Evolutionary conservation across 2,888 invertebrate genomes (phyloP).

Genomic region (Druceiella hillmani): DNA sequence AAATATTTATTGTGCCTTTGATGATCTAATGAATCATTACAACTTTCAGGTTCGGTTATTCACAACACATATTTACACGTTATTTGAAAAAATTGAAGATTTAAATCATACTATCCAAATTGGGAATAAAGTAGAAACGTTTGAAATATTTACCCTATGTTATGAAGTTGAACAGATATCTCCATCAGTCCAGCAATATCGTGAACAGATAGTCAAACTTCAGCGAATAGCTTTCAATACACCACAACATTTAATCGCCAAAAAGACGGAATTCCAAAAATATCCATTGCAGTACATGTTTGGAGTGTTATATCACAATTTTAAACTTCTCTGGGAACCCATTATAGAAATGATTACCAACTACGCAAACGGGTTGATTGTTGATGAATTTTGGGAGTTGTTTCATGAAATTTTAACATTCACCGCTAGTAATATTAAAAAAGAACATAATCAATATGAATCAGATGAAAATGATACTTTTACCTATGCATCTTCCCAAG

Average conservation of each 20-base stretch:
- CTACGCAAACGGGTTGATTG: constrained; percentile 59
- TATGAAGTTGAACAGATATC: constrained; percentile 65
- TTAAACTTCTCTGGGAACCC: constrained; percentile 86
- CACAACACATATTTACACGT: constrained; percentile 67
- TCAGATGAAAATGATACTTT: constrained; percentile 38
- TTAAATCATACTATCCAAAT: constrained; percentile 37
- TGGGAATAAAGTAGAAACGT: constrained; percentile 38
- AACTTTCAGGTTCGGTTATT: constrained; percentile 58
- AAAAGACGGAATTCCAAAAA: constrained; percentile 53
- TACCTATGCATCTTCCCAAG: constrained; percentile 31
- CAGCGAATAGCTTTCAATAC: constrained; percentile 66
- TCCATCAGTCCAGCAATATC: constrained; percentile 71
- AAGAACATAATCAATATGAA: constrained; percentile 33
- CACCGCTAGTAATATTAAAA: constrained; percentile 43
- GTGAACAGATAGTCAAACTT: constrained; percentile 68
- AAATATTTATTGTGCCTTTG: too few species aligned
- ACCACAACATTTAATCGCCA: constrained; percentile 51
- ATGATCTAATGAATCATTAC: too few species aligned
- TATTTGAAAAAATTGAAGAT: constrained; percentile 55
- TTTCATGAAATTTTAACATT: constrained; percentile 57
- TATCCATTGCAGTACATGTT: constrained; percentile 74
- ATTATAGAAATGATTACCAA: constrained; percentile 67
- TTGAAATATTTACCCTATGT: constrained; percentile 61
- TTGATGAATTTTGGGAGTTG: constrained; percentile 67
- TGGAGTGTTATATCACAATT: constrained; percentile 80